These are phyloP conservation scores for Apeltes quadracus DNA, from an alignment of 2,113 vertebrate genomes.

Conservation along the genomic window DNA sequence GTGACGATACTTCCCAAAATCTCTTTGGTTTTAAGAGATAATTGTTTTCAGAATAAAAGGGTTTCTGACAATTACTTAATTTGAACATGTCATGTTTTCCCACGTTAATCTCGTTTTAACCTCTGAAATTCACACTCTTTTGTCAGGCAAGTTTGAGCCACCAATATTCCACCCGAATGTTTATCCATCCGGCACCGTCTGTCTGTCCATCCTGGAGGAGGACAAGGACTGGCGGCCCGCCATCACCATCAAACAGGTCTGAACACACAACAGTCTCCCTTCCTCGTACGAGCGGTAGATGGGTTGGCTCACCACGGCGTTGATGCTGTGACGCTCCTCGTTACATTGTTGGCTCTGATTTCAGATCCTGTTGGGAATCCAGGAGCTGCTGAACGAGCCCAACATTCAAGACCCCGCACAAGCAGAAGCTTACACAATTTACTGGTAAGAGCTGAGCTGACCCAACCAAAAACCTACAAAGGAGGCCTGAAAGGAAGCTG, in stretches of 20 bases:
- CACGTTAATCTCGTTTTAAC: background rate
- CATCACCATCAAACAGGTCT: constrained; percentile 96
- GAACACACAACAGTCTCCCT: background rate
- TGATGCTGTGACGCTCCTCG: background rate
- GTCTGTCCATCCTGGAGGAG: constrained; percentile 97
- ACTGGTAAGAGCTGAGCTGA: constrained; percentile 66
- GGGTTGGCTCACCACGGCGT: background rate
- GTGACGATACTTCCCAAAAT: constrained; percentile 23
- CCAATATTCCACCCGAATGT: constrained; percentile 98
- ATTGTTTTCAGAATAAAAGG: constrained; percentile 18
- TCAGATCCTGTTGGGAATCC: constrained; percentile 82
- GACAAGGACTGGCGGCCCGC: constrained; percentile 99
- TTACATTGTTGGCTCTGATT: constrained; percentile 10
- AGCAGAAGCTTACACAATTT: constrained; percentile 84
- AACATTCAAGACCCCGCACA: constrained; percentile 85
- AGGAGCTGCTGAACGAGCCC: constrained; percentile 83
- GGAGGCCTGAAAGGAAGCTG: background rate
- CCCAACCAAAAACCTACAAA: background rate
- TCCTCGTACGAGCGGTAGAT: too few species aligned
- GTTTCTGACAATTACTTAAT: constrained; percentile 22
- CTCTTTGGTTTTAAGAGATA: constrained; percentile 44
- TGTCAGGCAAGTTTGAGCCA: constrained; percentile 96
- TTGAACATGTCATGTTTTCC: background rate
- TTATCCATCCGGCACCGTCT: constrained; percentile 97
- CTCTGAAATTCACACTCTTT: background rate